Evolutionary conservation across 2,888 invertebrate species (phyloP).

Genomic region (Lepidocyrtoides sp.): DNA sequence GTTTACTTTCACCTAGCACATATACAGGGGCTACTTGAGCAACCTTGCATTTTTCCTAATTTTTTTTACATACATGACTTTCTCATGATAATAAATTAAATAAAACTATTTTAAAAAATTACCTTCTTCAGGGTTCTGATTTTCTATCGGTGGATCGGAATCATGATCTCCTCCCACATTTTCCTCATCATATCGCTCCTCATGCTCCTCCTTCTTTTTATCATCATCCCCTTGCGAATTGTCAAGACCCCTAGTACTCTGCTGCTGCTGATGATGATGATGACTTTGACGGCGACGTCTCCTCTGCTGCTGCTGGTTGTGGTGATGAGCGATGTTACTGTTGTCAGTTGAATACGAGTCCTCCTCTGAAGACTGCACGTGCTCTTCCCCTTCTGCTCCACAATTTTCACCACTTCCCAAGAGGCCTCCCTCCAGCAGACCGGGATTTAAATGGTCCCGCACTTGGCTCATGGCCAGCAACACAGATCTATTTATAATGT

Average conservation of each 20-base stretch:
- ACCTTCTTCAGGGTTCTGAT: conserved; percentile 81
- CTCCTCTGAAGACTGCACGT: conserved; percentile 62
- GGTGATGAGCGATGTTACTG: neutral
- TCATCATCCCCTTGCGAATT: conserved; percentile 15
- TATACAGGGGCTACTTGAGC: neutral
- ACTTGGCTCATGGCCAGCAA: conserved; percentile 82
- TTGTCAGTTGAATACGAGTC: conserved; percentile 47
- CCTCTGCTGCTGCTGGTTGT: neutral
- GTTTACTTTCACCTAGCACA: conserved; percentile 25
- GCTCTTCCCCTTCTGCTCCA: conserved; percentile 45
- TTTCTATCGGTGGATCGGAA: conserved; percentile 83
- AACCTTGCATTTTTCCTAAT: too few relatives aligned
- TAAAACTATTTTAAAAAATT: conserved; percentile 22
- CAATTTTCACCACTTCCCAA: conserved; percentile 7
- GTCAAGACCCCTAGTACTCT: conserved; percentile 29
- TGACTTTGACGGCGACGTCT: neutral
- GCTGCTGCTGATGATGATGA: neutral
- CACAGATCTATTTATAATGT: conserved; percentile 39
- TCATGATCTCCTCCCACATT: conserved; percentile 73
- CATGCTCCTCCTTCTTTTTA: neutral
- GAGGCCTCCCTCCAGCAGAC: conserved; percentile 79
- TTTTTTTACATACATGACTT: neutral
- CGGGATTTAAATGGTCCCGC: conserved; percentile 84
- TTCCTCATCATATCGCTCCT: conserved; percentile 56
- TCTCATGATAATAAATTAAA: conserved; percentile 10